Base-by-base conservation (phyloP, 2,797 vertebrate species). In the Acomys russatus region DNA sequence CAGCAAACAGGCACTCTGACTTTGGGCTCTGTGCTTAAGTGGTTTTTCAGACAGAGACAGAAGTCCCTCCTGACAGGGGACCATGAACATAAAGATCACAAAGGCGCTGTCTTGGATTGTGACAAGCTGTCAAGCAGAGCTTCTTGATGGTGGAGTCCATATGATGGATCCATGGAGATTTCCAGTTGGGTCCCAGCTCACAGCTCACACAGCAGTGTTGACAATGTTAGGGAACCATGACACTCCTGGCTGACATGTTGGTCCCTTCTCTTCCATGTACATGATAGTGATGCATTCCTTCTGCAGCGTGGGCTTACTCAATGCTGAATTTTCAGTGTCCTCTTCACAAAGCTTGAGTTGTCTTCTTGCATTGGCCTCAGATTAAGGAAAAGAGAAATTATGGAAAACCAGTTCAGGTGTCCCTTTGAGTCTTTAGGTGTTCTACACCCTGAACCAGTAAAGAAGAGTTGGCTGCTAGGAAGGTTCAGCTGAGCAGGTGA, bases 1-100 rank as follows among this genome's bases (percentile, higher is more conserved):
- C 93, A 87, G 44, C 1, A 85, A 97, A 92, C 17, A 95, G 66
- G 80, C 90, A 33, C 63, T 97, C 84, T 96, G 92, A 92, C 93
- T 96, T 97, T 10, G 0, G 90, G 90, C 68, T 97, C 82, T 96
- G 68, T 91, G 80, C 61, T 96, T 63, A 83, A 89, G 92, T 49
- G 10, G 33, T 56, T 88, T 80, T 78, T 56, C 63, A 54, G 82
- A 68, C 64, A 0, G 1, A 91, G 63, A 66, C 78, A 80, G 89
- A 90, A 97, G 96, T 44, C 11, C 25, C 22, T 71, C 63, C 63
- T 71, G 66, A 61, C 49, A 84, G 88, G 54, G 74, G 61, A 22
- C 28, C 56, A 44, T 66, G 15, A 85, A 88, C 91, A 73, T 1
- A 4, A 30, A 95, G 70, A 70, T 97, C 94, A 88, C 51, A 85